Conservation (phyloP, 2,888 invertebrate species). For the Eristalinus aeneus region DNA sequence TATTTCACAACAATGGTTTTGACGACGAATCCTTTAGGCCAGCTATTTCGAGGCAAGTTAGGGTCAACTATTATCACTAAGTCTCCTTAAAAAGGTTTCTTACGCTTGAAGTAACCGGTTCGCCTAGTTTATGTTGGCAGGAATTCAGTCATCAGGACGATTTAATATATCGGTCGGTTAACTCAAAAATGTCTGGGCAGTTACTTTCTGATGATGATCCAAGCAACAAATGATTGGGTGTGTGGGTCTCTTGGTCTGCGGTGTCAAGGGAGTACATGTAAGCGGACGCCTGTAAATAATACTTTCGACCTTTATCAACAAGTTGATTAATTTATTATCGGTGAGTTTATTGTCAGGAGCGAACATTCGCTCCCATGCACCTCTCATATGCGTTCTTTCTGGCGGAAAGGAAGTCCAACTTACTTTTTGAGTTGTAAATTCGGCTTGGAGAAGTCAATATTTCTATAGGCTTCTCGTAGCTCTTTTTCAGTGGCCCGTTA, state of each 20-base stretch:
- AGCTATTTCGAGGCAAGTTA: slow-evolving; percentile 27
- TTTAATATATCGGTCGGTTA: slow-evolving; percentile 43
- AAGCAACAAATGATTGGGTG: slow-evolving; percentile 75
- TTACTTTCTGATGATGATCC: slow-evolving; percentile 60
- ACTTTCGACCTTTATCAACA: slow-evolving; percentile 53
- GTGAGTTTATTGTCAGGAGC: slow-evolving; percentile 28
- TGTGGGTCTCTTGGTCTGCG: slow-evolving; percentile 73
- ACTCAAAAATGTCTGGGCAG: slow-evolving; percentile 64
- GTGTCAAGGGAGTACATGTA: slow-evolving; percentile 57
- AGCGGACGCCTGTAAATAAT: slow-evolving; percentile 56
- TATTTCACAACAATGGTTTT: slow-evolving; percentile 4
- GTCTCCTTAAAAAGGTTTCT: slow-evolving; percentile 55
- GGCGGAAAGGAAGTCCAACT: slow-evolving; percentile 49
- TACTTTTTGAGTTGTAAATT: slow-evolving; percentile 18
- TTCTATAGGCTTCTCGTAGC: slow-evolving; percentile 17
- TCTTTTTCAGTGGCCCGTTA: slow-evolving; percentile 35
- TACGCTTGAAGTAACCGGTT: slow-evolving; percentile 56
- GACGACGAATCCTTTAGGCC: slow-evolving; percentile 30
- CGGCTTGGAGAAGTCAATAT: slow-evolving; percentile 21
- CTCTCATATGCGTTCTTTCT: slow-evolving; percentile 43
- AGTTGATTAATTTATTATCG: slow-evolving; percentile 40
- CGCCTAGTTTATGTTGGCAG: slow-evolving; percentile 70
- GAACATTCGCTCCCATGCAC: slow-evolving; percentile 55
- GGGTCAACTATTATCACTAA: slow-evolving; percentile 47
- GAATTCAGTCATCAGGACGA: slow-evolving; percentile 75